A percentile compares a stretch with the other conserved stretches of the same genome.
These are phyloP conservation scores for Phymatocera aterrima DNA, from an alignment of 2,888 invertebrate genomes.

Conservation along the genomic window DNA sequence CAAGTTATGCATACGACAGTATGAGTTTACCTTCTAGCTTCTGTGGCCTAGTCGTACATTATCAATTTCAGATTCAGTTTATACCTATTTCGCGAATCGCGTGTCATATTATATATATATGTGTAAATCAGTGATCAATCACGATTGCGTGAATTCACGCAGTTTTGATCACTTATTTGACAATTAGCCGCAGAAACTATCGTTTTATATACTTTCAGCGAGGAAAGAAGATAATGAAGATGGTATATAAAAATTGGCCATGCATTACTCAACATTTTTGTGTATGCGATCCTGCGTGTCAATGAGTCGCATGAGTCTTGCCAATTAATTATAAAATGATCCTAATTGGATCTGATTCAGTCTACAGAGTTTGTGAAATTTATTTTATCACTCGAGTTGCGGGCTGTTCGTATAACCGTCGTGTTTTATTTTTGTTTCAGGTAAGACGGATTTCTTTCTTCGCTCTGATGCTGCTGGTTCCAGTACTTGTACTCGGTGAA, in stretches of 20 bases:
- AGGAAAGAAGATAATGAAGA: not conserved
- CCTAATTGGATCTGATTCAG: not conserved
- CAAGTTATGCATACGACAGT: not conserved
- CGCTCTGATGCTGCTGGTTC: not conserved
- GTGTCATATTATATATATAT: not conserved
- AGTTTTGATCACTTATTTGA: too few relatives aligned
- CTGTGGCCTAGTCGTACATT: not conserved
- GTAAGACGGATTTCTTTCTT: slow-evolving; percentile 31
- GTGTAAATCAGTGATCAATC: not conserved
- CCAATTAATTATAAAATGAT: slow-evolving; percentile 6
- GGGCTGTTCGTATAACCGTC: not conserved
- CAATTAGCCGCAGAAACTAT: not conserved
- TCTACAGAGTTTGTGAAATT: not conserved
- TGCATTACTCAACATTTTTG: not conserved
- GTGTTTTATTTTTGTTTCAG: slow-evolving; percentile 30
- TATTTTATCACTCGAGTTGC: not conserved
- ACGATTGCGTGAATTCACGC: not conserved
- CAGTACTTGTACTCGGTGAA: not conserved
- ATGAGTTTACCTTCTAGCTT: not conserved
- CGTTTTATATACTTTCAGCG: not conserved
- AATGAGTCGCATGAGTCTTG: not conserved
- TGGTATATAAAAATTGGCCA: not conserved
- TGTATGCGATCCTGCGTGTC: not conserved
- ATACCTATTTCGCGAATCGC: not conserved
- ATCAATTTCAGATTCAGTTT: not conserved